Conservation (phyloP, 2,888 invertebrate species). For the Gandaritis pyraliata region DNA sequence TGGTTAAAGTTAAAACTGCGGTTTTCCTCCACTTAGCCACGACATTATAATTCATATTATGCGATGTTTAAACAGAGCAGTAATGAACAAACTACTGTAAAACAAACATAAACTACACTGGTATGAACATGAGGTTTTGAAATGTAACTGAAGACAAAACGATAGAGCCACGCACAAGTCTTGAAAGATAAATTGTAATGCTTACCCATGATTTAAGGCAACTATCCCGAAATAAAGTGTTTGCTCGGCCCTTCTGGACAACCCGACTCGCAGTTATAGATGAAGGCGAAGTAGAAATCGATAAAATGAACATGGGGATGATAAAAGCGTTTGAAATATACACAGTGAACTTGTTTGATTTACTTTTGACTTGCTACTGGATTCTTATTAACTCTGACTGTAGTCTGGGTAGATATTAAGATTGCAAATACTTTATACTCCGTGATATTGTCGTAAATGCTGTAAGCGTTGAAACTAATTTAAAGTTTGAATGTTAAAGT, state of each 20-base stretch:
- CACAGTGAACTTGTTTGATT: no score
- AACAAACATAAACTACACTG: background rate
- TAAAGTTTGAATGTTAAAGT: background rate
- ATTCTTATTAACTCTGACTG: no score
- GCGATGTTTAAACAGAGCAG: constrained; percentile 10
- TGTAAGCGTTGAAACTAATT: constrained; percentile 1
- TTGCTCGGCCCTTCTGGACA: constrained; percentile 4
- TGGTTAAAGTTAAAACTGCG: constrained; percentile 35
- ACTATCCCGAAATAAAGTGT: constrained; percentile 21
- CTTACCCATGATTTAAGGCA: constrained; percentile 20
- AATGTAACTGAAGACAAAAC: background rate
- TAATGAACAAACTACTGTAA: background rate
- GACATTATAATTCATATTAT: constrained; percentile 31
- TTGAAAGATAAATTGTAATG: constrained; percentile 11
- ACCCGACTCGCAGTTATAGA: background rate
- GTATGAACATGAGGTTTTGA: constrained; percentile 12
- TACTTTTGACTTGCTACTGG: no score
- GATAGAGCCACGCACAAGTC: background rate
- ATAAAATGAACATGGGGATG: constrained; percentile 4
- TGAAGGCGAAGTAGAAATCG: constrained; percentile 12
- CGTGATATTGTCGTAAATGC: background rate
- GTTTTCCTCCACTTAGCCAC: constrained; percentile 46
- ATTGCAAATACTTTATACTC: background rate
- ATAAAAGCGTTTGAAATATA: background rate
- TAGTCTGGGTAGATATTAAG: no score